Base-by-base conservation (phyloP, 2,113 vertebrate species). In the Cottus gobio region DNA sequence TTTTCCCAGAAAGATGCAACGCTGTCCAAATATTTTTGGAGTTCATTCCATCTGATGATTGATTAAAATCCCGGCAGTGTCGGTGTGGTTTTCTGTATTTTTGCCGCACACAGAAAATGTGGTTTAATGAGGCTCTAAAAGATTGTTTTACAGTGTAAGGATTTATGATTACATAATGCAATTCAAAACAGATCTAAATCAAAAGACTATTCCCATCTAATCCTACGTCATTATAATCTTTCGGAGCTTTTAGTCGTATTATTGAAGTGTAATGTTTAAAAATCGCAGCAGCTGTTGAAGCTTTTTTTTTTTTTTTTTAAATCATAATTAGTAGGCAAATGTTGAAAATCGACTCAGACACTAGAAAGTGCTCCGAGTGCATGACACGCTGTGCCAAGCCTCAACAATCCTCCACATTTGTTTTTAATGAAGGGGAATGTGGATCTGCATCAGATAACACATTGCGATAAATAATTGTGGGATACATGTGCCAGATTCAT, bases 171-270 rank as follows among this genome's bases (percentile, higher is more conserved):
- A 56, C 75, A 30, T 82, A 83, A 89, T 71, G 62, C 44, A 76
- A 58, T 77, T 77, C 65, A 82, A 89, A 89, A 82, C 61, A 57
- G 42, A 56, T 82, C 58, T 61, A 60, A 76, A 80, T 84, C 50
- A 69, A 83, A 86, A 73, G 28, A 78, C 63, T 37, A 15, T 68
- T 69, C 48, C 62, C 22, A 1, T 81, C 56, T 74, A 75, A 85
- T 88, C 82, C 71, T 37, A 50, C 75, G 50, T 84, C 73, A 16
- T 52, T 75, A 60, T 83, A 74, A 87, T 86, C 64, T 85, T 46
- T 84, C 22, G 11, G 42, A 20, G 54, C 70, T 66, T 82, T 66
- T 61, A 65, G 24, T 78, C 62, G 48, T 65, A 57, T 79, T 84
- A 64, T 86, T 75, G 66, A 64, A 57, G 39, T 57, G 61, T 82